Evolutionary conservation across 92 coral and sea anemone species (phyloP).

Genomic region (Epizoanthus illoricatus): DNA sequence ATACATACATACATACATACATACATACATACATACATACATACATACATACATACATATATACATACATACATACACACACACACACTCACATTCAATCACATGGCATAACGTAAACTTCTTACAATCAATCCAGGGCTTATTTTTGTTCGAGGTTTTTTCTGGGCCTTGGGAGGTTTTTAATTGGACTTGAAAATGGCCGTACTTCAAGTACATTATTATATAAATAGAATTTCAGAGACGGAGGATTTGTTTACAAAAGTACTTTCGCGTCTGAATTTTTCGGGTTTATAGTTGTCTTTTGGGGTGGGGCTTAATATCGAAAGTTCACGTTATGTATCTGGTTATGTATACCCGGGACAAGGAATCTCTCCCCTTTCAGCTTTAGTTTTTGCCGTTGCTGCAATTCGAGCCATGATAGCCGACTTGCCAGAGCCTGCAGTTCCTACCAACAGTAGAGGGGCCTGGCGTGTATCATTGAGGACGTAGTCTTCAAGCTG

Average conservation of each 20-base stretch:
- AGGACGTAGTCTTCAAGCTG: constrained; percentile 80
- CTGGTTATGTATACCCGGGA: constrained; percentile 53
- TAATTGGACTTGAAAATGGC: too few species aligned
- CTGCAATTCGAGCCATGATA: constrained; percentile 92
- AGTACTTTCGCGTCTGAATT: too few species aligned
- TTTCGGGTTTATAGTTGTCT: too few species aligned
- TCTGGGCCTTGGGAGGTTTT: too few species aligned
- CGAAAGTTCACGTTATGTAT: background rate
- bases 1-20: background rate
- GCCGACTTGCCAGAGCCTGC: constrained; percentile 99
- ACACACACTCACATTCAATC: too few species aligned
- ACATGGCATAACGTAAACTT: background rate
- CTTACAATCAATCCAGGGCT: background rate
- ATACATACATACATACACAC: background rate
- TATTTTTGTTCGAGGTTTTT: background rate
- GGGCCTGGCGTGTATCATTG: constrained; percentile 66
- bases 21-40: background rate
- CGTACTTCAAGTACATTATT: too few species aligned
- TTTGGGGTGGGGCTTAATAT: too few species aligned
- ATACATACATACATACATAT: background rate
- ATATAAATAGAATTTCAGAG: too few species aligned
- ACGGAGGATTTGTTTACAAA: too few species aligned
- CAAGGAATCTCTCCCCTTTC: constrained; percentile 60
- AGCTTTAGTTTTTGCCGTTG: constrained; percentile 66
- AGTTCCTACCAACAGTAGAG: constrained; percentile 85